phyloP scores from a whole-genome alignment of 1,140 invertebrate genomes.

The Fopius arisanus region DNA sequence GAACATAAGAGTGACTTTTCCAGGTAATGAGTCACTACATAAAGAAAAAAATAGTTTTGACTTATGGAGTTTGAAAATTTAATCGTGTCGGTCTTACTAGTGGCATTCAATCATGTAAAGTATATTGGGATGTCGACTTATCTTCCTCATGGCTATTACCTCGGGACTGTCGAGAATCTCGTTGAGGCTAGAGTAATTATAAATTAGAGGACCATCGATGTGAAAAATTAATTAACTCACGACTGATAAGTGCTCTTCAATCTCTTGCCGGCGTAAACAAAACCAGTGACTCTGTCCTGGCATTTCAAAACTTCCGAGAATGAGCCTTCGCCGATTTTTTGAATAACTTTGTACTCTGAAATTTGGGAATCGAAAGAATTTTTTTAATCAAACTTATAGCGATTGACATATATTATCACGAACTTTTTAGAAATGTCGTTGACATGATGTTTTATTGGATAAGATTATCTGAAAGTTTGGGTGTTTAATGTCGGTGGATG shows the following conservation, averaged over 20 bases:
- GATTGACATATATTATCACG: neutral
- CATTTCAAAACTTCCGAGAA: constrained; percentile 77
- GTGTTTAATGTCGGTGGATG: neutral
- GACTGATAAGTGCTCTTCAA: constrained; percentile 71
- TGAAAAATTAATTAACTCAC: constrained; percentile 49
- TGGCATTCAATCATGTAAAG: constrained; percentile 70
- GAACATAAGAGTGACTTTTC: constrained; percentile 70
- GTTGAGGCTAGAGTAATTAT: constrained; percentile 60
- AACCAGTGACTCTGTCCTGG: constrained; percentile 66
- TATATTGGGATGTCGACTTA: constrained; percentile 70
- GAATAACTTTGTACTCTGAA: constrained; percentile 70
- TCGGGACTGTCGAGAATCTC: constrained; percentile 70
- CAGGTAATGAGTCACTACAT: constrained; percentile 65
- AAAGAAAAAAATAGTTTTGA: constrained; percentile 42
- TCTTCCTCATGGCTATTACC: constrained; percentile 69
- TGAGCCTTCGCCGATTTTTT: constrained; percentile 73
- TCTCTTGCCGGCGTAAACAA: constrained; percentile 70
- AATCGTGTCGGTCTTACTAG: constrained; percentile 64
- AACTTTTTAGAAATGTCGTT: constrained; percentile 35
- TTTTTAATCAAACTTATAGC: neutral
- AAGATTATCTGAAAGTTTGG: neutral
- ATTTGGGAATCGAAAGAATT: constrained; percentile 11
- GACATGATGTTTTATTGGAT: constrained; percentile 15
- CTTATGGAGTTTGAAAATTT: neutral
- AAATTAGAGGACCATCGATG: no score